These are phyloP conservation scores for Hyaena hyaena DNA, from an alignment of 2,113 vertebrate species.

Conservation along the genomic window DNA sequence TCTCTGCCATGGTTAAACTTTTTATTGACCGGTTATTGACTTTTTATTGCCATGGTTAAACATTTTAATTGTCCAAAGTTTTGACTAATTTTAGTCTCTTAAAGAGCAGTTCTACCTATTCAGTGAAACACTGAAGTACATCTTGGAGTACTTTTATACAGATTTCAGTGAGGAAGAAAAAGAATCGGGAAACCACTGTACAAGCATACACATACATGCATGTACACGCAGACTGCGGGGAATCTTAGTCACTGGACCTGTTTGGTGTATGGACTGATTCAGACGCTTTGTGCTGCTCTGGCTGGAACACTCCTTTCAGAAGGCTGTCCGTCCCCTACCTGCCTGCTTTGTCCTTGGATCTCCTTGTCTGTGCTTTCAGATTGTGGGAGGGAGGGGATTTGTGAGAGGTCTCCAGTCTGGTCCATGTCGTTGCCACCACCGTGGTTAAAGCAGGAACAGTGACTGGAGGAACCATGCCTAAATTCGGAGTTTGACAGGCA, in stretches of 20 bases:
- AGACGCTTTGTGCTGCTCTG: neutral
- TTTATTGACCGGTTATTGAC: neutral
- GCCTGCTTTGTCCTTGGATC: neutral
- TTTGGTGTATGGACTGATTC: neutral
- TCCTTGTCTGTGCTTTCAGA: neutral
- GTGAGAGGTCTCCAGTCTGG: neutral
- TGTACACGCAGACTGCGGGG: neutral
- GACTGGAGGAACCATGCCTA: neutral
- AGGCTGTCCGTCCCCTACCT: neutral
- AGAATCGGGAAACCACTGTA: neutral
- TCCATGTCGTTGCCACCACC: neutral
- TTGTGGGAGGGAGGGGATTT: neutral
- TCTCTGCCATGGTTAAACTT: neutral
- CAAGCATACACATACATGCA: neutral
- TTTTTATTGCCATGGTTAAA: neutral
- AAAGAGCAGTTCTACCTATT: neutral
- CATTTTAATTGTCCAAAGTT: neutral
- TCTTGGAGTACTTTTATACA: neutral
- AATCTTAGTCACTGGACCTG: neutral
- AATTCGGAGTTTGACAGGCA: neutral
- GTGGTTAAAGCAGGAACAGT: neutral
- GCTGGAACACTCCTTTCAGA: neutral
- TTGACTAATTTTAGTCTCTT: neutral
- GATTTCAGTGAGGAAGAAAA: neutral
- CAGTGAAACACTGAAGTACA: neutral